These are phyloP conservation scores for Columba janthina DNA, from an alignment of 2,113 vertebrate species.

Conservation along the genomic window DNA sequence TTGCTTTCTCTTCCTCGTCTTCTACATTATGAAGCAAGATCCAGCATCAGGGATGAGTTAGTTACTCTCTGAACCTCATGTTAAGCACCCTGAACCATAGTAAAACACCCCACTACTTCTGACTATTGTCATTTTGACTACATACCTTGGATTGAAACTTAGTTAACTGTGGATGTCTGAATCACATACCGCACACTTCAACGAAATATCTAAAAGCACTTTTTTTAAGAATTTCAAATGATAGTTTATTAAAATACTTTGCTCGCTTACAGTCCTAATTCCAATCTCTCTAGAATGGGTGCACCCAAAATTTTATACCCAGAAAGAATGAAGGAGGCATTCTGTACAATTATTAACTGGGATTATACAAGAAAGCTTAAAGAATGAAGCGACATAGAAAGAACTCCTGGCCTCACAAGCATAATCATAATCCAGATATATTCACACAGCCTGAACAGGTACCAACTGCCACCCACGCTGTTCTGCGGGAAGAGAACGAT, in stretches of 20 bases:
- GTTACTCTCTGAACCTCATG: not conserved
- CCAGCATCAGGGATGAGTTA: not conserved
- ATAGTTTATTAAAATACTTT: not conserved
- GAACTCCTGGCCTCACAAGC: not conserved
- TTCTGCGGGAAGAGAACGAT: not conserved
- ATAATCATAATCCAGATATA: not conserved
- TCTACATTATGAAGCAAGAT: not conserved
- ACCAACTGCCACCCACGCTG: not conserved
- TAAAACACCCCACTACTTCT: not conserved
- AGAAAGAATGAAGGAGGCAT: not conserved
- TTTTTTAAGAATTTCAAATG: not conserved
- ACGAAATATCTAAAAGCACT: not conserved
- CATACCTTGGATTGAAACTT: not conserved
- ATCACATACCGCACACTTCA: not conserved
- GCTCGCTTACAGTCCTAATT: not conserved
- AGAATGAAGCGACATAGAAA: not conserved
- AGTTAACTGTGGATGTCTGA: not conserved
- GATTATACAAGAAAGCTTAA: not conserved
- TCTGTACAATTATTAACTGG: not conserved
- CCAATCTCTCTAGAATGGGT: not conserved
- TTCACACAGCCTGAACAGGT: not conserved
- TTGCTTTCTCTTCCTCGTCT: not conserved
- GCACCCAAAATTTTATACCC: not conserved
- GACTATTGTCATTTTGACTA: not conserved
- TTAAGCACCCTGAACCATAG: not conserved